Evolutionary conservation across 2,888 invertebrate genomes (phyloP), one percentile per base, ranked within the genome.

Genomic region (Brenthis ino): DNA sequence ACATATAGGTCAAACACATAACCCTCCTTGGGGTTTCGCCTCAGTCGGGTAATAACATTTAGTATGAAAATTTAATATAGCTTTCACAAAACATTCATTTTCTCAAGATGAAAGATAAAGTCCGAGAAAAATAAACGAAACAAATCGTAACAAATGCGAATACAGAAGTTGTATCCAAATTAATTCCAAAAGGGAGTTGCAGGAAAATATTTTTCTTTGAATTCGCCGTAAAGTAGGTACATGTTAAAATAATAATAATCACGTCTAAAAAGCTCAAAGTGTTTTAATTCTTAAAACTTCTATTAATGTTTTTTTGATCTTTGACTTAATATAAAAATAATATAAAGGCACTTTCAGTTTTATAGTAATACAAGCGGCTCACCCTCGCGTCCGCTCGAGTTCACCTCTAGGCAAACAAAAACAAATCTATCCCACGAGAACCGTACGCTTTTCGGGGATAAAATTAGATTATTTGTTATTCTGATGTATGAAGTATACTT

Each of bases 111-210:
- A 68, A 64, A 68, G 64, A 20, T 37, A 24, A 48, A 58, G 53
- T 64, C 64, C 53, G 64, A 64, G 64, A 54, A 58, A 68, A 68
- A 64, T 57, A 64, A 57, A 51, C 51, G 54, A 69, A 65, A 61
- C 24, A 69, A 69, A 69, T 69, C 16, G 28, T 69, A 56, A 61
- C 50, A 56, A 69, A 69, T 65, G 65, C 56, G 56, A 65, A 69
- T 48, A 60, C 56, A 51, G 48, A 54, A 56, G 14, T 65, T 61
- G 53, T 54, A 58, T 69, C 65, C 56, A 61, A 69, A 69, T 65
- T 69, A 65, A 65, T 69, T 69, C 56, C 57, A 56, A 69, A 65
- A 69, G 61, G 50, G 56, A 53, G 43, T 54, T 61, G 47, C 55
- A 51, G 37, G 51, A 53, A 47, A 64, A 56, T 55, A 61, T 67